Base-by-base conservation (phyloP, 2,888 invertebrate genomes). In the Marronus borbonicus region DNA sequence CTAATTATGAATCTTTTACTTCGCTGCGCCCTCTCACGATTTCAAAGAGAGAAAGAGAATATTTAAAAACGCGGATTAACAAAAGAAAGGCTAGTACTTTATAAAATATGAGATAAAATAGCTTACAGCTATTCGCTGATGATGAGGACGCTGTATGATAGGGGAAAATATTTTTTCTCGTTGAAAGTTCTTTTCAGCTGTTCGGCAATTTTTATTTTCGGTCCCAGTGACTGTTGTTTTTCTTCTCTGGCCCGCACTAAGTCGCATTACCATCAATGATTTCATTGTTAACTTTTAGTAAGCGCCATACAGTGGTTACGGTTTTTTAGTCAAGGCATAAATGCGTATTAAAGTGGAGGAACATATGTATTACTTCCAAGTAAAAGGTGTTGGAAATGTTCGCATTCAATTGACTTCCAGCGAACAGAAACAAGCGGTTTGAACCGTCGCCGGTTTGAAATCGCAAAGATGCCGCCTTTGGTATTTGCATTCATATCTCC, bases 1-100 rank as follows among this genome's bases (percentile, higher is more conserved):
- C 81, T 82, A 82, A 82, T 82, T 82, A 82, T 82, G 81, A 82
- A 81, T 82, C 80, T 82, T 82, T 82, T 82, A 82, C 79, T 81
- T 82, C 80, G 76, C 78, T 80, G 79, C 81, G 75, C 66, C 64
- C 76, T 74, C 72, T 74, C 72, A 60, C 44, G 49, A 31, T 60
- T 49, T 44, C 44, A 55, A 60, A 60, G 60, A 79, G 78, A 78
- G 79, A 44, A 44, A 81, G 80, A 80, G 81, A 81, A 80, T 81
- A 81, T 81, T 81, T 79, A 80, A 81, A 81, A 80, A 79, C 79
- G 80, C 77, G 78, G 81, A 81, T 81, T 81, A 81, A 80, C 80
- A 80, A 81, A 81, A 80, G 80, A 81, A 74, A 78, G 76, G 50
- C 77, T 60, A 74, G 60, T 77, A 68, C 76, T 77, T 50, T 62